Evolutionary conservation across 2,888 invertebrate genomes (phyloP).

Genomic region (Stratiomys singularior): DNA sequence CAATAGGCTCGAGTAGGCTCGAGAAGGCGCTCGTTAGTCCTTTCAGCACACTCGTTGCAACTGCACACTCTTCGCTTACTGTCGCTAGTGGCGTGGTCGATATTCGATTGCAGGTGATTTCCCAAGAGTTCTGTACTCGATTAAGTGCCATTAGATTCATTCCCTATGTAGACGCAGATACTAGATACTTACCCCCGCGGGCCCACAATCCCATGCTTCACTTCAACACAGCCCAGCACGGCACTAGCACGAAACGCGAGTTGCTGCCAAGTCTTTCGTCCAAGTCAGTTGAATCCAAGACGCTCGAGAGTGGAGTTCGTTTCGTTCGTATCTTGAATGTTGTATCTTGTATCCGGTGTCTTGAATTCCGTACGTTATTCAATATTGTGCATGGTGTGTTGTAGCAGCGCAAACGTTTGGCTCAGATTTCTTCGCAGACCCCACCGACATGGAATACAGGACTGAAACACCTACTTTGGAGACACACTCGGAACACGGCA

Average conservation of each 20-base stretch:
- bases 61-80: background rate
- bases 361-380: background rate
- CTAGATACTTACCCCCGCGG: conserved; percentile 16
- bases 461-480: background rate
- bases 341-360: too few relatives aligned
- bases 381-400: too few relatives aligned
- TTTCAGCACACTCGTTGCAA: conserved; percentile 1
- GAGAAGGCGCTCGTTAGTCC: background rate
- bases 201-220: background rate
- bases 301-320: conserved; percentile 62
- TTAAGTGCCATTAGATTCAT: conserved; percentile 18
- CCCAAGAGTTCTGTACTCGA: conserved; percentile 17
- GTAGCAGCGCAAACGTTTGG: too few relatives aligned
- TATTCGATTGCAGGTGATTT: conserved; percentile 8
- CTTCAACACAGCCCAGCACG: background rate
- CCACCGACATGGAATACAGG: conserved; percentile 3
- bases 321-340: background rate
- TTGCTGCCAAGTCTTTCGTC: conserved; percentile 29
- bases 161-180: conserved; percentile 1
- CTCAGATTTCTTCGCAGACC: background rate
- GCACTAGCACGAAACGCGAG: background rate
- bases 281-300: conserved; percentile 63
- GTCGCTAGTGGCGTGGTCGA: background rate
- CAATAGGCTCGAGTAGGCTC: background rate
- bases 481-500: background rate